These are phyloP conservation scores for Oophaga sylvatica DNA, from an alignment of 2,797 vertebrate genomes.

Conservation along the genomic window DNA sequence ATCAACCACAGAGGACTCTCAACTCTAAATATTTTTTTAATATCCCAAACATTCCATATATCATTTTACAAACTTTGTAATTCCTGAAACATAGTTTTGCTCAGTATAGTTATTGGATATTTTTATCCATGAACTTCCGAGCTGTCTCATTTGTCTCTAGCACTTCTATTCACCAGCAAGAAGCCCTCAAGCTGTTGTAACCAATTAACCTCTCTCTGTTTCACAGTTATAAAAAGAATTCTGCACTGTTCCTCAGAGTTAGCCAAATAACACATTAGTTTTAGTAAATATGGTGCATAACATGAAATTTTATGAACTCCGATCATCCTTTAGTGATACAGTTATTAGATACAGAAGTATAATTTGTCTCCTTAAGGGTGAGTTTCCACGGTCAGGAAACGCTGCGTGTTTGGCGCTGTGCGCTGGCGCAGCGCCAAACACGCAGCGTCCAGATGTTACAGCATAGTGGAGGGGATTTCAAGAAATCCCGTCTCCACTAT, in stretches of 20 bases:
- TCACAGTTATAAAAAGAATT: conserved; percentile 60
- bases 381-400: too few relatives aligned
- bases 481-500: too few relatives aligned
- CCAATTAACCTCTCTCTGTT: conserved; percentile 68
- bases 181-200: conserved; percentile 66
- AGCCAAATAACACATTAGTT: conserved; percentile 65
- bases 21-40: background rate
- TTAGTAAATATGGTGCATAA: conserved; percentile 64
- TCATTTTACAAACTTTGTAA: background rate
- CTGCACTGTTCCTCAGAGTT: conserved; percentile 55
- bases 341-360: background rate
- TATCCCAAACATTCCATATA: background rate
- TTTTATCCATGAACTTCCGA: conserved; percentile 58
- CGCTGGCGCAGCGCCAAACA: too few relatives aligned
- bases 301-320: conserved; percentile 59
- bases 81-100: conserved; percentile 30
- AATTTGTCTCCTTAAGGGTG: background rate
- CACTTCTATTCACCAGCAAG: conserved; percentile 61
- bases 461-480: too few relatives aligned
- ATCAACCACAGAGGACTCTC: too few relatives aligned
- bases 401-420: too few relatives aligned
- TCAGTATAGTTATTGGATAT: conserved; percentile 58
- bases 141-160: conserved; percentile 64
- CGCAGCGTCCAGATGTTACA: too few relatives aligned
- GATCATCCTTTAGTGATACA: conserved; percentile 64